phyloP scores from a whole-genome alignment of 2,113 vertebrate genomes.

The Spea bombifrons region DNA sequence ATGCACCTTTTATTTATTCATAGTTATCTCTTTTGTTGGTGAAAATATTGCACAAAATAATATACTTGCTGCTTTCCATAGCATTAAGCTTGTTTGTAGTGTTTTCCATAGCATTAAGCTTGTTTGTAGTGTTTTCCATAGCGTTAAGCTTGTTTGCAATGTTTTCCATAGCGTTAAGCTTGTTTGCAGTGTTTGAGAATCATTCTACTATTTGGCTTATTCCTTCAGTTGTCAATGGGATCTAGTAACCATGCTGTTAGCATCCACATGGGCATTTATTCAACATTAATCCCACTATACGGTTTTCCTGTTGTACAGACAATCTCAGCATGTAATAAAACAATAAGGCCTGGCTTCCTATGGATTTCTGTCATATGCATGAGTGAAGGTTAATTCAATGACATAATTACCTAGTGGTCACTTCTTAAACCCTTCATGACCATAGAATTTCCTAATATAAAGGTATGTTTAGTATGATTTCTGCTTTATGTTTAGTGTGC shows the following conservation, averaged over 20 bases:
- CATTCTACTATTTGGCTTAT: slow-evolving; percentile 3
- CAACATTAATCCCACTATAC: slow-evolving; percentile 38
- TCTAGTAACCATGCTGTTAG: slow-evolving; percentile 39
- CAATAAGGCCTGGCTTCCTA: slow-evolving; percentile 32
- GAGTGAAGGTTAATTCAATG: slow-evolving; percentile 18
- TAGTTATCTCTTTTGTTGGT: too few species aligned
- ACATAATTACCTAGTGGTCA: slow-evolving; percentile 20
- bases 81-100: neutral
- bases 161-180: slow-evolving; percentile 10
- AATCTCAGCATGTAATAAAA: slow-evolving; percentile 34
- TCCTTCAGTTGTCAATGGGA: slow-evolving; percentile 10
- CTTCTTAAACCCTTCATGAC: neutral
- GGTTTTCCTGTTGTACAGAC: slow-evolving; percentile 30
- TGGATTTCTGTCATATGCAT: slow-evolving; percentile 37
- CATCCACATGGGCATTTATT: slow-evolving; percentile 39
- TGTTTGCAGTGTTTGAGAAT: slow-evolving; percentile 5
- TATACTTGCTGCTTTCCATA: too few species aligned
- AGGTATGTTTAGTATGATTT: too few species aligned
- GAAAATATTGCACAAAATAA: too few species aligned
- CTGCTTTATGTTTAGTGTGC: too few species aligned
- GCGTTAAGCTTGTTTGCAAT: neutral
- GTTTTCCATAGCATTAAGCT: slow-evolving; percentile 10
- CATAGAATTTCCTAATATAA: too few species aligned
- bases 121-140: neutral
- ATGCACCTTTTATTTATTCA: too few species aligned